phyloP scores from a whole-genome alignment of 1,140 invertebrate genomes.

The Ceratina australensis region DNA sequence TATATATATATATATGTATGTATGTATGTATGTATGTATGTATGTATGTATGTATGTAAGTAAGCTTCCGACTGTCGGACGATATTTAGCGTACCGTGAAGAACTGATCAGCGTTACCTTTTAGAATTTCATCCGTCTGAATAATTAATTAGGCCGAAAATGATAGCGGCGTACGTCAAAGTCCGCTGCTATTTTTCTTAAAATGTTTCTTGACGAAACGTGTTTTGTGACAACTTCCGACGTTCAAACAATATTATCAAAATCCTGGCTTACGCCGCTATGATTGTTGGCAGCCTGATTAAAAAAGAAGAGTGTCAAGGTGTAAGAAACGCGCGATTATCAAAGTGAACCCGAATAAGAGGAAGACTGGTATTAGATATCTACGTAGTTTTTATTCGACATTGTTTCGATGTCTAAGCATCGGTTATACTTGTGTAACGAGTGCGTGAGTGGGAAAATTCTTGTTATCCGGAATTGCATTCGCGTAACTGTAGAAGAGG shows the following conservation, averaged over 20 bases:
- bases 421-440: too few species aligned
- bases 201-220: too few species aligned
- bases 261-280: too few species aligned
- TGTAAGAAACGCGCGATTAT: neutral
- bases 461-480: conserved; percentile 15
- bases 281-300: too few species aligned
- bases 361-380: conserved; percentile 31
- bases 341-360: neutral
- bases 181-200: too few species aligned
- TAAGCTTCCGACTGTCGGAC: conserved; percentile 41
- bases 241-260: too few species aligned
- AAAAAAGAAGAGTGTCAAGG: too few species aligned
- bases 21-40: conserved; percentile 32
- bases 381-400: conserved; percentile 15
- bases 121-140: conserved; percentile 7
- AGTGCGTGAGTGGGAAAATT: conserved; percentile 2
- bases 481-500: neutral
- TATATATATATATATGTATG: neutral
- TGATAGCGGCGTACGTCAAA: neutral
- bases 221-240: too few species aligned
- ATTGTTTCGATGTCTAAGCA: neutral
- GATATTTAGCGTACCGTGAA: neutral
- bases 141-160: neutral
- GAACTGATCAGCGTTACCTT: neutral
- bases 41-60: conserved; percentile 16